A percentile compares a stretch with the other conserved stretches of the same genome.
phyloP scores from a whole-genome alignment of 2,797 vertebrate genomes.

The Pseudochromis fuscus region DNA sequence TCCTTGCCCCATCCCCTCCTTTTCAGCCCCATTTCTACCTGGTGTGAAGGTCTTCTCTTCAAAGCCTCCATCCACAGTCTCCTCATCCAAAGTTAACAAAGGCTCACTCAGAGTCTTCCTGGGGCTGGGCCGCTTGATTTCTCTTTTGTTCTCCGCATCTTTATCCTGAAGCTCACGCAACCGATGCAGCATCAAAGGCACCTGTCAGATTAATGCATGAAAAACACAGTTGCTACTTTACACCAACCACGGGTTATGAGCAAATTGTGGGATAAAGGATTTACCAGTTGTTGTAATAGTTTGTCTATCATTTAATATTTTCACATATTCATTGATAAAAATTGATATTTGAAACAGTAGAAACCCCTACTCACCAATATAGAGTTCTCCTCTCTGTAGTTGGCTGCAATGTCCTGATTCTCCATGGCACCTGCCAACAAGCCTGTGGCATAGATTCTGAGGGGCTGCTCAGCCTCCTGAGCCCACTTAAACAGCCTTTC shows the following conservation, averaged over 20 bases:
- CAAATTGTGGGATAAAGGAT: constrained; percentile 5
- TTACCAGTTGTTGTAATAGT: neutral
- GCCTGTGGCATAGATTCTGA: constrained; percentile 96
- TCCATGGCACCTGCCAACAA: constrained; percentile 98
- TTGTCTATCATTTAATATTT: neutral
- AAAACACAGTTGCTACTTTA: constrained; percentile 23
- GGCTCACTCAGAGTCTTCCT: constrained; percentile 88
- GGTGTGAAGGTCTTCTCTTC: constrained; percentile 87
- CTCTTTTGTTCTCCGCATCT: constrained; percentile 89
- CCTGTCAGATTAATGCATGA: constrained; percentile 81
- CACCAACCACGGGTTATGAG: neutral
- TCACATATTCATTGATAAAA: constrained; percentile 4
- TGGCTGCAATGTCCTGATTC: constrained; percentile 99
- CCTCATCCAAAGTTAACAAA: constrained; percentile 93
- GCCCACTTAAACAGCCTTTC: constrained; percentile 99
- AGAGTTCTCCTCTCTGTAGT: constrained; percentile 99
- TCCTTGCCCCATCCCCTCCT: constrained; percentile 80
- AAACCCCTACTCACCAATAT: constrained; percentile 88
- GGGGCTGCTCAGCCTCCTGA: constrained; percentile 94
- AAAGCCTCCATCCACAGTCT: constrained; percentile 94
- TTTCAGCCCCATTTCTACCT: constrained; percentile 80
- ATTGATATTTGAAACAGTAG: constrained; percentile 31
- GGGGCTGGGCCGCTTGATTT: constrained; percentile 91
- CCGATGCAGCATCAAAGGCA: constrained; percentile 95
- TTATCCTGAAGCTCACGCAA: constrained; percentile 94